These are phyloP conservation scores for Pontoporia blainvillei DNA, from an alignment of 2,113 vertebrate species.

Conservation along the genomic window DNA sequence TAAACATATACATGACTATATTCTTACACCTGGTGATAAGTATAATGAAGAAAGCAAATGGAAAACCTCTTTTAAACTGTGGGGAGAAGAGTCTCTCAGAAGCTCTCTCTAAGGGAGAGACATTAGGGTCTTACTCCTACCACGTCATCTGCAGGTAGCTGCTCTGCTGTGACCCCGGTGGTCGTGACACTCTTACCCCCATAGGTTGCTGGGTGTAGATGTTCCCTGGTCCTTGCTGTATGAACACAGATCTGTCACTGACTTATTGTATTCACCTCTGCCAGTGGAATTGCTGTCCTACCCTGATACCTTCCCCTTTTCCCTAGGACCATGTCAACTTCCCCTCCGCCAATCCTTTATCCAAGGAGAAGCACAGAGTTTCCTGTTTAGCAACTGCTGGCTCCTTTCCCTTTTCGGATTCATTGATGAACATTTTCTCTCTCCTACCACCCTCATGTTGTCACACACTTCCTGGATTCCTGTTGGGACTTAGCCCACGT, in stretches of 20 bases:
- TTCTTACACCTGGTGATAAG: no score
- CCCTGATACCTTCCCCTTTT: neutral
- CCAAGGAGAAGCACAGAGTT: neutral
- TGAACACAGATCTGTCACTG: neutral
- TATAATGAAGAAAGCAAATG: neutral
- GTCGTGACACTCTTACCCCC: fast-evolving
- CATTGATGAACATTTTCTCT: neutral
- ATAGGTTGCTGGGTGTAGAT: neutral
- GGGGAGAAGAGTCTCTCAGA: neutral
- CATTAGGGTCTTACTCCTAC: neutral
- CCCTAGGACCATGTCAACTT: no score
- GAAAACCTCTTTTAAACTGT: neutral
- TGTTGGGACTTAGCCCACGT: neutral
- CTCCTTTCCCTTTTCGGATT: neutral
- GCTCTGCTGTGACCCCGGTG: neutral
- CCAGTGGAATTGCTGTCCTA: neutral
- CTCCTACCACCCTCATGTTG: neutral
- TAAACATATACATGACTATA: neutral
- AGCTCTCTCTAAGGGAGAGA: neutral
- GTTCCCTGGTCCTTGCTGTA: fast-evolving
- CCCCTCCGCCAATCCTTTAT: neutral
- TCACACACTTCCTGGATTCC: neutral
- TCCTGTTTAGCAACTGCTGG: neutral
- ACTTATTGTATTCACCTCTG: neutral
- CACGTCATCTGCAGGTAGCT: neutral